Percentiles rank a stretch among this genome's conserved stretches.
Conservation (phyloP, 2,113 vertebrate genomes). For the Myrmecophaga tridactyla region DNA sequence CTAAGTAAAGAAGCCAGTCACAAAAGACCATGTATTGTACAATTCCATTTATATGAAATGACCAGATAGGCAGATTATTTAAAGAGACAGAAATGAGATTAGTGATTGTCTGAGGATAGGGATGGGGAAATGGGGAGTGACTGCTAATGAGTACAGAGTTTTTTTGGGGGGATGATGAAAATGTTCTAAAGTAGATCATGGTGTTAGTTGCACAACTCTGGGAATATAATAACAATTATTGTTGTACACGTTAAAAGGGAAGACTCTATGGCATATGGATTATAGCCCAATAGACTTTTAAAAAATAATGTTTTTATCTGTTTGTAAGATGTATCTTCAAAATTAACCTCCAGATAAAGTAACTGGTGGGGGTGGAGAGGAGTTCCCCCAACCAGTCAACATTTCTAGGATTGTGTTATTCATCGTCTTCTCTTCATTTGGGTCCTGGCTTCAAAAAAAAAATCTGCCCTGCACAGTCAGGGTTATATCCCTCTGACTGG, state of each 20-base stretch:
- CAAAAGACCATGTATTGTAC: not conserved
- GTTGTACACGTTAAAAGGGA: not conserved
- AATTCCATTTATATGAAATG: not conserved
- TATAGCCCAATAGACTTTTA: not conserved
- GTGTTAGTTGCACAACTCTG: not conserved
- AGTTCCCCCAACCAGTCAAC: not conserved
- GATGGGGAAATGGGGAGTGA: too few species aligned
- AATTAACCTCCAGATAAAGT: constrained; percentile 13
- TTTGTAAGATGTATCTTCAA: not conserved
- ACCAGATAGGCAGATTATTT: not conserved
- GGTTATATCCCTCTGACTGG: constrained; percentile 46
- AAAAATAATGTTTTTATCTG: not conserved
- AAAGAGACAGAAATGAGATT: not conserved
- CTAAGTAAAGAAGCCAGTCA: not conserved
- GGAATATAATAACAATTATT: not conserved
- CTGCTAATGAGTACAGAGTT: not conserved
- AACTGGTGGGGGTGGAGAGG: not conserved
- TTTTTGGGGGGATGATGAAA: not conserved
- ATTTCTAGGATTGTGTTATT: constrained; percentile 18
- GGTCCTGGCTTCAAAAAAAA: constrained; percentile 12
- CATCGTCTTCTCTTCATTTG: constrained; percentile 51
- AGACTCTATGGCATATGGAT: not conserved
- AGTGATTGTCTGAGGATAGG: not conserved
- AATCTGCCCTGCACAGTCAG: constrained; percentile 6
- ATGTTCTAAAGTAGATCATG: not conserved